Evolutionary conservation across 2,888 invertebrate genomes (phyloP), one percentile per base, ranked within the genome.

Genomic region (Cosmorhoe ocellata): DNA sequence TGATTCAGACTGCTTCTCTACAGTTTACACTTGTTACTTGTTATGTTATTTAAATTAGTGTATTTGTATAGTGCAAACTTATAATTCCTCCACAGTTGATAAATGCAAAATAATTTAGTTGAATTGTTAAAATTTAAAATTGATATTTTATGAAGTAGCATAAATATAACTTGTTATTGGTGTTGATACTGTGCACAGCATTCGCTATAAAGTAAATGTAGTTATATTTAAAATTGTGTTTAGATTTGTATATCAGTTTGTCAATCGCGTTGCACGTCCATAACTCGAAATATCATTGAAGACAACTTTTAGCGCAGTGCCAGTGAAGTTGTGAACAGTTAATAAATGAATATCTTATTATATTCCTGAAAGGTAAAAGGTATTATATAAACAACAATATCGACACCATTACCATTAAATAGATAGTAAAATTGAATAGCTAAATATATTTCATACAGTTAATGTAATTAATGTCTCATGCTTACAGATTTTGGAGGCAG

Each of bases 1-100:
- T 70, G 71, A 71, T 70, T 51, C 58, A 65, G 73, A 73, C 71
- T 69, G 71, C 70, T 74, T 73, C 71, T 66, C 60, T 57, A 56
- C 48, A 45, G 70, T 67, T 63, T 56, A 58, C 45, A 56, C 44
- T 51, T 51, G 56, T 59, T 59, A 41, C 38, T 53, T 58, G 62
- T 62, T 59, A 52, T 52, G 46, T 58, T 59, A 52, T 54, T 26
- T 42, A 46, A 52, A 52, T 44, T 10, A 48, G 28, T 50, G 39
- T 48, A 37, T 48, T 43, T 37, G 30, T 32, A 46, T 47, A 47
- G 42, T 50, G 38, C 46, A 47, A 40, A 46, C 38, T 31, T 39
- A 11, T 46, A 37, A 39, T 52, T 43, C 54, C 42, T 46, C 38
- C 50, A 46, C 39, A 51, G 45, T 50, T 50, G 43, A 50, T 48